Evolutionary conservation across 2,113 vertebrate species (phyloP).

Genomic region (Chaetodon trifascialis): DNA sequence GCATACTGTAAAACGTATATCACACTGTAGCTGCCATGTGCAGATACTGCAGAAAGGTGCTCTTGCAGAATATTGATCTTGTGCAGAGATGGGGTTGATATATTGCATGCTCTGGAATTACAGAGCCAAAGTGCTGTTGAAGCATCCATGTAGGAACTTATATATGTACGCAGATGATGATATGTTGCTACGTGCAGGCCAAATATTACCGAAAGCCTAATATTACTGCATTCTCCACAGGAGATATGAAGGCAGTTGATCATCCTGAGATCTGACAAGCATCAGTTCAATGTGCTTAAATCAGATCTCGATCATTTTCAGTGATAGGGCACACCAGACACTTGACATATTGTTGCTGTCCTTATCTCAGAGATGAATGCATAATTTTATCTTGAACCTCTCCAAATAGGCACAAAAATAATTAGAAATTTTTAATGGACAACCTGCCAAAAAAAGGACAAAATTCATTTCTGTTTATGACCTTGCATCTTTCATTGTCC

Average conservation of each 20-base stretch:
- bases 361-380: background rate
- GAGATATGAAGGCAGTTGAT: conserved; percentile 10
- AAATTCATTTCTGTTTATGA: conserved; percentile 23
- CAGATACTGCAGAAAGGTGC: background rate
- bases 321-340: too few species aligned
- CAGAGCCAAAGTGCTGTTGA: background rate
- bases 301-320: background rate
- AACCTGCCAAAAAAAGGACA: background rate
- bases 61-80: background rate
- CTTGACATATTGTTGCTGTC: background rate
- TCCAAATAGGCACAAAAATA: background rate
- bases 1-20: too few species aligned
- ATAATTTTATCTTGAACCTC: background rate
- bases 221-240: background rate
- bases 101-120: background rate
- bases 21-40: background rate
- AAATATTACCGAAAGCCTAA: background rate
- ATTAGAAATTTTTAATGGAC: background rate
- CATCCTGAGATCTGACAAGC: background rate
- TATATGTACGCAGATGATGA: background rate
- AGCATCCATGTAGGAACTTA: background rate
- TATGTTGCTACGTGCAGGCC: background rate
- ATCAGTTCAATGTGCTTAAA: background rate
- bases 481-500: conserved; percentile 5
- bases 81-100: background rate